These are phyloP conservation scores for Lapara coniferarum DNA, from an alignment of 2,888 invertebrate species.

Conservation along the genomic window DNA sequence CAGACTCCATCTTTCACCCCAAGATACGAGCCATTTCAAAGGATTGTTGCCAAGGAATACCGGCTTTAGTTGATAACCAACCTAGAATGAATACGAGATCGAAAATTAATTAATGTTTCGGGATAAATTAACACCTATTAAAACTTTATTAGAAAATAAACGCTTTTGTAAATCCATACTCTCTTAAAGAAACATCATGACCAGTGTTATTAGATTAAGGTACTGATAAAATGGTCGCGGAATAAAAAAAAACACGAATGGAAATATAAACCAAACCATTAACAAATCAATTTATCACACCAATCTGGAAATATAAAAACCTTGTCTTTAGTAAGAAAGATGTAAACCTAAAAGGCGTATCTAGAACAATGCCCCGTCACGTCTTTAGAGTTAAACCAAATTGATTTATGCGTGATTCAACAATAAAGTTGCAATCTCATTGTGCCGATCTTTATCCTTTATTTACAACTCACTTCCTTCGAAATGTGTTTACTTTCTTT, in stretches of 20 bases:
- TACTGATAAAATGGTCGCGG: no score
- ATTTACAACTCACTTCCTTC: slow-evolving; percentile 35
- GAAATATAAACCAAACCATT: neutral
- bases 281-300: neutral
- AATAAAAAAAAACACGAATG: neutral
- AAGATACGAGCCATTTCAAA: slow-evolving; percentile 76
- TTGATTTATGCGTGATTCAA: slow-evolving; percentile 49
- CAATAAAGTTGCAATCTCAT: slow-evolving; percentile 43
- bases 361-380: slow-evolving; percentile 40
- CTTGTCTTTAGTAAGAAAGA: slow-evolving; percentile 29
- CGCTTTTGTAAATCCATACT: no score
- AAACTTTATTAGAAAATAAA: no score
- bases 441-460: slow-evolving; percentile 31
- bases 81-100: slow-evolving; percentile 42
- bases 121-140: no score
- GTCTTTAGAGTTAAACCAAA: slow-evolving; percentile 37
- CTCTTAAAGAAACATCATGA: no score
- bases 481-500: slow-evolving; percentile 13
- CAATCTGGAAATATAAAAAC: neutral
- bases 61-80: slow-evolving; percentile 80
- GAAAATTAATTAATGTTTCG: no score
- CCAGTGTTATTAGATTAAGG: neutral
- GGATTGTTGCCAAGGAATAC: slow-evolving; percentile 83
- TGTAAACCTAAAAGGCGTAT: slow-evolving; percentile 32
- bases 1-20: slow-evolving; percentile 75